Conservation (phyloP, 2,113 vertebrate genomes). For the human region GRCh38 chr9:34066001-34066500, state of each 20-base stretch:
- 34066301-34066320: not conserved
- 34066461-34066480: too few relatives aligned
- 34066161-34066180: too few relatives aligned
- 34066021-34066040: too few relatives aligned
- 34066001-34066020: too few relatives aligned
- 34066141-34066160: too few relatives aligned
- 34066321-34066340: conserved; percentile 21
- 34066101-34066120: too few relatives aligned
- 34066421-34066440: conserved; percentile 54
- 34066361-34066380: conserved; percentile 40
- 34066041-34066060: too few relatives aligned
- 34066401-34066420: conserved; percentile 56
- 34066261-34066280: not conserved
- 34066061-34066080: too few relatives aligned
- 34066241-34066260: not conserved
- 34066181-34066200: too few relatives aligned
- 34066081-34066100: too few relatives aligned
- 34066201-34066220: not conserved
- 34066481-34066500: too few relatives aligned
- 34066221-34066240: not conserved
- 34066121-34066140: too few relatives aligned
- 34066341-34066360: not conserved
- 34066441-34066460: not conserved
- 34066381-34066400: conserved; percentile 8
- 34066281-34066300: not conserved